Evolutionary conservation across 1,140 invertebrate species (phyloP), one percentile per base, ranked within the genome.

Genomic region (Amphibalanus amphitrite): DNA sequence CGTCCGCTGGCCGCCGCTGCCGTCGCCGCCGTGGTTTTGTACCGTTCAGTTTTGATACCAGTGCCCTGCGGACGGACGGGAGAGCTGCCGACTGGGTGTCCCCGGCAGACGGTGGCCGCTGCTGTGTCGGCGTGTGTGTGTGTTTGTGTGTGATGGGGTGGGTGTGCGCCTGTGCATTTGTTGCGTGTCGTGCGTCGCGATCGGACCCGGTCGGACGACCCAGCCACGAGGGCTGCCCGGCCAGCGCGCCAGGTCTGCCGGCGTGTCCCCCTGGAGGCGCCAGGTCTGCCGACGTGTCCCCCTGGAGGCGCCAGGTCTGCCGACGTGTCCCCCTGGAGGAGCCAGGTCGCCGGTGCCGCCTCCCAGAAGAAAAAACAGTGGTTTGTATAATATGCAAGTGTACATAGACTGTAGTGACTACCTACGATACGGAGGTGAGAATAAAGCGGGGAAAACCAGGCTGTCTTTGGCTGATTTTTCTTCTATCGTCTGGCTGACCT

Each of bases 321-420:
- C 1, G 47, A 20, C 47, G 47, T 6, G 47, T 23, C 47, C 10
- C 20, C 47, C 20, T 13, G 20, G 10, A 23, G 13, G 47, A 20
- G 47, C 47, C 10, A 1, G 23, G 47, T 23, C 47, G 17, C 10
- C 47, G 15, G 15, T n/a, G 38, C 38, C 47, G 47, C 10, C 47
- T 20, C 47, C 47, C 6, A 59, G 47, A 13, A 13, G 47, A 13
- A 13, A 23, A 23, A 13, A 13, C 47, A 59, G 47, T 59, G 47
- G 47, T 59, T 59, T 59, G 47, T 59, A 59, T 59, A 59, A 59
- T 59, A 59, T 59, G 47, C 47, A 59, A 59, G 47, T 59, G 47
- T 59, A 59, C 17, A 59, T 59, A 59, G 47, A 59, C 47, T 59
- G 47, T 59, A 59, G 47, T 59, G 47, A 59, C 47, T 6, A 59